Base-by-base conservation (phyloP, 2,797 vertebrate genomes). In the Phataginus tetradactyla region DNA sequence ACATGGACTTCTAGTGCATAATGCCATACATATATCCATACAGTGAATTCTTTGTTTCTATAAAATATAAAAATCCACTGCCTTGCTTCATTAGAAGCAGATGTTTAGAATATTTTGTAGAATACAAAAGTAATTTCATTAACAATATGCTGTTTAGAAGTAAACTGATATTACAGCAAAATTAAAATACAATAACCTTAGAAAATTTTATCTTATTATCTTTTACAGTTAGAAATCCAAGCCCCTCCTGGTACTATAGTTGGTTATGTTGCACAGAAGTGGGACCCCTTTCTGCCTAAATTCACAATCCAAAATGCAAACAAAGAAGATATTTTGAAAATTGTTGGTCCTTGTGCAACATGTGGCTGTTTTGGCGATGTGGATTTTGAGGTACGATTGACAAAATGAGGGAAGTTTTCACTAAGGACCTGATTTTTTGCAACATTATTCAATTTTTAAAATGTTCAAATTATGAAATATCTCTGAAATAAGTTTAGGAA, bases 281-380 rank as follows among this genome's bases (percentile, higher is more conserved):
- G 99, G 99, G 98, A 99, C 90, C 99, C 99, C 29, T 98, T 99
- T 91, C 96, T 98, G 94, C 99, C 99, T 75, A 99, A 98, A 91
- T 99, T 99, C 90, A 98, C 98, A 78, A 98, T 99, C 96, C 98
- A 98, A 96, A 99, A 99, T 95, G 98, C 98, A 91, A 98, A 98
- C 85, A 98, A 98, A 98, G 98, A 99, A 98, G 98, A 99, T 88
- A 97, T 99, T 75, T 97, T 99, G 95, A 99, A 98, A 98, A 98
- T 99, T 89, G 96, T 98, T 95, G 99, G 99, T 63, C 99, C 99
- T 63, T 99, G 92, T 86, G 85, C 97, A 95, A 99, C 99, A 34
- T 99, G 98, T 97, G 98, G 98, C 86, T 99, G 98, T 97, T 98
- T 99, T 94, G 99, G 98, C 0, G 99, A 99, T 96, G 99, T 99